Evolutionary conservation across 2,888 invertebrate species (phyloP).

Genomic region (Thecocarcelia acutangulata): DNA sequence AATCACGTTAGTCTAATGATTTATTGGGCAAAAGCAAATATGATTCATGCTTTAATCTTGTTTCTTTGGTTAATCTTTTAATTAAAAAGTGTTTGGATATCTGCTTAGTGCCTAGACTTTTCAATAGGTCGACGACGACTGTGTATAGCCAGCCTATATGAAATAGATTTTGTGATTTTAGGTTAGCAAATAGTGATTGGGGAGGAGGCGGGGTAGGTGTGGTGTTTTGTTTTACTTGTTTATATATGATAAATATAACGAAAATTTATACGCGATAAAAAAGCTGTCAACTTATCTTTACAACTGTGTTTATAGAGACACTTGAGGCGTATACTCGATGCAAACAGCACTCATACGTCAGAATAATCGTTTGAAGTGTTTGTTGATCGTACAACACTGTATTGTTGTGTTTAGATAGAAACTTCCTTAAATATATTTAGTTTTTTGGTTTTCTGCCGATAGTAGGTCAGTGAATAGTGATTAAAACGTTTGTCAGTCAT

Average conservation of each 20-base stretch:
- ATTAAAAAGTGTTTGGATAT: no score
- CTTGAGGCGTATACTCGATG: constrained; percentile 54
- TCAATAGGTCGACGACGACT: no score
- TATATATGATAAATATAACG: constrained; percentile 32
- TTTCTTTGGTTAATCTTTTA: background rate
- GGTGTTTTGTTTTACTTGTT: background rate
- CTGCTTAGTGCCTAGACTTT: no score
- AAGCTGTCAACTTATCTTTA: constrained; percentile 46
- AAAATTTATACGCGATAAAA: background rate
- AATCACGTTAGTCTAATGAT: background rate
- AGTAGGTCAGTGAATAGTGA: constrained; percentile 5
- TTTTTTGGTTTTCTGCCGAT: constrained; percentile 2
- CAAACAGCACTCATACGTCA: constrained; percentile 55
- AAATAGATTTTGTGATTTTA: no score
- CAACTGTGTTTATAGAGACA: constrained; percentile 36
- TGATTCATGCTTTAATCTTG: background rate
- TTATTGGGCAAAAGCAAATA: background rate
- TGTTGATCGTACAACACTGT: background rate
- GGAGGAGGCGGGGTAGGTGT: background rate
- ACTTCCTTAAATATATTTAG: constrained; percentile 19
- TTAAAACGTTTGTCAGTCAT: constrained; percentile 18
- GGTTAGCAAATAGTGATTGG: no score
- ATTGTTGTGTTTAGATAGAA: background rate
- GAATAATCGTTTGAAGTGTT: constrained; percentile 43
- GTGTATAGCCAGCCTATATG: no score